Evolutionary conservation across 2,888 invertebrate species (phyloP), one percentile per base, ranked within the genome.

Genomic region (Ischnura elegans): DNA sequence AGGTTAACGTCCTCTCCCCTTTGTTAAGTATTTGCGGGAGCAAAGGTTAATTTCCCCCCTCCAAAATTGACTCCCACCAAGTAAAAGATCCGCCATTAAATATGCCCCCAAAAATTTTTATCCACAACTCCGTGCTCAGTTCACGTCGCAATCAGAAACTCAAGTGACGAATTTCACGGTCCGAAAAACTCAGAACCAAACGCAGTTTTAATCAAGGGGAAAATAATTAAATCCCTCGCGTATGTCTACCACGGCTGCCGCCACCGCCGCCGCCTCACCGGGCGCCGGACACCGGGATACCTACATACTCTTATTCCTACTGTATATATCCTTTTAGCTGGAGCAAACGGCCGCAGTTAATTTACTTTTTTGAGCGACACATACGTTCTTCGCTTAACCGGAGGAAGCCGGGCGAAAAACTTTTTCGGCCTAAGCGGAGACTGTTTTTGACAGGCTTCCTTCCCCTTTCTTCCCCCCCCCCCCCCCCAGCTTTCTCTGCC

Each of bases 321-420:
- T 36, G 76, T 76, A 36, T 76, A 76, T 76, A 76, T 36, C 76
- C 76, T 76, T 76, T 51, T 51, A 19, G 29, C 76, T 36, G 36
- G 36, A 25, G 76, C 76, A 51, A 51, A 76, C 76, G 76, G 76
- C 76, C 76, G 76, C 36, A 36, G 76, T 76, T 76, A 76, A 76
- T 76, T 76, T 76, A 76, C 29, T 76, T 61, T 76, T 76, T 76
- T 76, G 76, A 76, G 76, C 76, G 76, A 76, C 76, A 76, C 76
- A 36, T 76, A 76, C 25, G 76, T 36, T 76, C 76, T 76, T n/a
- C n/a, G 36, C 76, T 76, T 76, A 76, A 76, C 76, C 36, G 76
- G 25, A 76, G 76, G 76, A 76, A 76, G 76, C 76, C 36, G n/a
- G 25, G 25, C 76, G 76, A 76, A 76, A 61, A 76, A 76, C 76